phyloP scores from a whole-genome alignment of 2,888 invertebrate genomes.

The Nemotelus pantherinus region DNA sequence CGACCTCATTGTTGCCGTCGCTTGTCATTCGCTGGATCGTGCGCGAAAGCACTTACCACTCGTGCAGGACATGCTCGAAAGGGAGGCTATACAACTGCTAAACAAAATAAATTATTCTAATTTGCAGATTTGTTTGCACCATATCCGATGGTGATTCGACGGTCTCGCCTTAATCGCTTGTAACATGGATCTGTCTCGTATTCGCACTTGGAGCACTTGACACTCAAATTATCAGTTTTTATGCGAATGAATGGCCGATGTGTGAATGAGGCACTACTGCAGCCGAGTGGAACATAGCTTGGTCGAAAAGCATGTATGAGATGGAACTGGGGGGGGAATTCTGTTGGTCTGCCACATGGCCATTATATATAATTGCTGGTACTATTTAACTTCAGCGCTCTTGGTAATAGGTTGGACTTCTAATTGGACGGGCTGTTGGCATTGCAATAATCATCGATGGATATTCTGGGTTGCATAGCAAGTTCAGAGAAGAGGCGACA shows the following conservation, averaged over 20 bases:
- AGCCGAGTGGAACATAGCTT: no score
- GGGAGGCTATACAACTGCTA: constrained; percentile 30
- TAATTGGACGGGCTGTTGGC: constrained; percentile 32
- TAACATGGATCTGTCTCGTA: constrained; percentile 29
- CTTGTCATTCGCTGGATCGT: neutral
- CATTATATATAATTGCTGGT: constrained; percentile 20
- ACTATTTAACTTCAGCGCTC: neutral
- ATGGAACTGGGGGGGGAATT: neutral
- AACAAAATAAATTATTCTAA: constrained; percentile 41
- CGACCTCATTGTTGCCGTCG: no score
- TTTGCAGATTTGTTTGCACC: constrained; percentile 42
- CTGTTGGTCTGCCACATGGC: constrained; percentile 22
- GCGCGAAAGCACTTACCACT: neutral
- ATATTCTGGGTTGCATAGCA: neutral
- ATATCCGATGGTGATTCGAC: constrained; percentile 31
- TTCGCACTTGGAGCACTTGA: constrained; percentile 1
- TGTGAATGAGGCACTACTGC: no score
- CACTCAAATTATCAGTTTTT: constrained; percentile 32
- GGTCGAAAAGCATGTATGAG: neutral
- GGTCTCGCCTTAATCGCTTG: constrained; percentile 40
- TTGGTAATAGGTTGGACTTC: constrained; percentile 9
- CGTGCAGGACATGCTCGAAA: neutral
- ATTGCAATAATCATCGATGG: constrained; percentile 1
- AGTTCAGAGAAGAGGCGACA: neutral
- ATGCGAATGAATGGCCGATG: neutral